Percentiles rank a stretch among this genome's conserved stretches.
Evolutionary conservation across 2,113 vertebrate genomes (phyloP).

Genomic region (Porphyrio hochstetteri): DNA sequence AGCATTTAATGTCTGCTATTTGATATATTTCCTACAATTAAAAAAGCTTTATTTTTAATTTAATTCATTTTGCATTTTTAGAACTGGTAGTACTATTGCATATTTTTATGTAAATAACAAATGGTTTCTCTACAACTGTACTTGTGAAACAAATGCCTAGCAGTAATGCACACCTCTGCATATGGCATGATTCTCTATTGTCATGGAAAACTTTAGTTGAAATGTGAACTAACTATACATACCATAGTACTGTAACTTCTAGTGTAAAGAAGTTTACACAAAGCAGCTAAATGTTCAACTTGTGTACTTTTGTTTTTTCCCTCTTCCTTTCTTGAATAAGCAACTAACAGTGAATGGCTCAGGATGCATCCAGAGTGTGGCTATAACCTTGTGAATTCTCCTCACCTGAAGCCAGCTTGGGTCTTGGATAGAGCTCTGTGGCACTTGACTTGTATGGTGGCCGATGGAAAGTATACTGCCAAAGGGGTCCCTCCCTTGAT

Average conservation of each 20-base stretch:
- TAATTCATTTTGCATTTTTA: neutral
- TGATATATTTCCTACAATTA: neutral
- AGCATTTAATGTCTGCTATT: neutral
- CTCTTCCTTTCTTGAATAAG: conserved; percentile 60
- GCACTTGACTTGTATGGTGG: conserved; percentile 81
- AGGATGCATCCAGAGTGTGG: conserved; percentile 86
- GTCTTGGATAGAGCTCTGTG: conserved; percentile 87
- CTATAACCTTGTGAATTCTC: conserved; percentile 89
- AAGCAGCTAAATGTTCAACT: neutral
- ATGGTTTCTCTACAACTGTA: neutral
- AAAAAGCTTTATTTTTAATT: neutral
- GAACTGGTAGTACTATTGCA: neutral
- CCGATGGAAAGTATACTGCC: conserved; percentile 78
- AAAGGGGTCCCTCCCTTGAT: conserved; percentile 80
- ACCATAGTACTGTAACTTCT: neutral
- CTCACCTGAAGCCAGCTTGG: conserved; percentile 90
- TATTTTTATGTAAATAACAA: neutral
- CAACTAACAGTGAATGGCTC: conserved; percentile 86
- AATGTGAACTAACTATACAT: neutral
- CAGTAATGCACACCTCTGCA: neutral
- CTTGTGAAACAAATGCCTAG: neutral
- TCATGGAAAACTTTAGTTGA: neutral
- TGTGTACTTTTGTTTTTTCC: neutral
- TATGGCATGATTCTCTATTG: neutral
- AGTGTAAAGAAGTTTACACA: neutral